Evolutionary conservation across 2,113 vertebrate species (phyloP), one percentile per base, ranked within the genome.

Genomic region (Hydrolagus affinis): DNA sequence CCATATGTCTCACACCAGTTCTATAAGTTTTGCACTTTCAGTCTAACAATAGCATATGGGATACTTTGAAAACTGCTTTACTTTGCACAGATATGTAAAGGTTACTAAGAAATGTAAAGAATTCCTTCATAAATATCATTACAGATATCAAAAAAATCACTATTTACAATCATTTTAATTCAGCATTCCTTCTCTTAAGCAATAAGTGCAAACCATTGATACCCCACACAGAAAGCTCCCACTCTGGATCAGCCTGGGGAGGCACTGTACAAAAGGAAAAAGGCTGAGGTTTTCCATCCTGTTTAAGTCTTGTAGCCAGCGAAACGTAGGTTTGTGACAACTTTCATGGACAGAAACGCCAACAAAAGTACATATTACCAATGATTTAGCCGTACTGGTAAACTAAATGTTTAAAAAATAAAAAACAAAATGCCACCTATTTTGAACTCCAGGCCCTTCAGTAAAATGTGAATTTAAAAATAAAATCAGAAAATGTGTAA

Each of bases 81-180:
- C 44, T 77, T 77, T 60, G 3, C 6, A 44, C 44, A 23, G 60
- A 25, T 64, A 64, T 64, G n/a, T 60, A 78, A 57, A 57, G 60
- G 21, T 64, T 28, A 66, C 64, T 80, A 64, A 62, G 11, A 80
- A 28, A 64, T 74, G 72, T 25, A 32, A 74, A 44, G 72, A 44
- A 74, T 74, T 30, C 23, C 60, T 80, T n/a, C 59, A 80, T 64
- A 64, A 60, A 78, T 30, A 44, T 44, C 21, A 28, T 64, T 80
- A 14, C 60, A 80, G 23, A 64, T 64, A 28, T 21, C 19, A 80
- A 80, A 44, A 44, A 44, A 23, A 62, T 3, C 60, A 64, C 75
- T 80, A 80, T 80, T 80, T 80, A 80, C 60, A 64, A 23, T 64
- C 62, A 64, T 64, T 80, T 17, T 74, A 74, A 32, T 74, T 74